Base-by-base conservation (phyloP, 2,888 invertebrate genomes). In the Apomyelois bistriatella region DNA sequence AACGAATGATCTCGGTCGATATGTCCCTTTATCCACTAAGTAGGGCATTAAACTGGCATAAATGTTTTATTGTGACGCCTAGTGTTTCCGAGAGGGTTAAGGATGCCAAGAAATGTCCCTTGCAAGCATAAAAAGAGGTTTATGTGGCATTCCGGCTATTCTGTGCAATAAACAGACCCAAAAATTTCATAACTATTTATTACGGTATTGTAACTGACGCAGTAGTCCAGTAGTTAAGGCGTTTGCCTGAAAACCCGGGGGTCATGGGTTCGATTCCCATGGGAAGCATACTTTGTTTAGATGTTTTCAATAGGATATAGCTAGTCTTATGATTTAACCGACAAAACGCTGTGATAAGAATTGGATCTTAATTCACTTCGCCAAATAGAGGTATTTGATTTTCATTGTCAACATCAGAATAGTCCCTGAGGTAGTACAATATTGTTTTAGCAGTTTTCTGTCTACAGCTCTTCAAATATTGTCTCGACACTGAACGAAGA, bases 21-120 rank as follows among this genome's bases (percentile, higher is more conserved):
- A 10, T 32, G 9, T 32, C 10, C 10, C n/a, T 35, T 22, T 3
- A 46, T 6, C 15, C 46, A 10, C 5, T 32, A 35, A 46, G 32
- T 16, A 35, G 30, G 16, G 35, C 46, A 35, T 32, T 46, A 15
- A 35, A 46, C 16, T n/a, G 10, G 3, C 46, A 35, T 46, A 46
- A 46, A 46, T 46, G 46, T 46, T 46, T 46, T 35, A 46, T 30
- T 35, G 35, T 46, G 46, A 30, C 43, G 43, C 30, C 32, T 46
- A 28, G 43, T 46, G 32, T 32, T 46, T 32, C 32, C 9, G 46
- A 46, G 32, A 46, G 46, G 46, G 46, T 46, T 35, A 46, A 10
- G 35, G 32, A 46, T 46, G 48, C 48, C 37, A 48, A 48, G 28
- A 22, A 38, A 28, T 48, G 37, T 38, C 22, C 37, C 28, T 46